Evolutionary conservation across 2,797 vertebrate species (phyloP).

Genomic region (Platyrinchus mystaceus): DNA sequence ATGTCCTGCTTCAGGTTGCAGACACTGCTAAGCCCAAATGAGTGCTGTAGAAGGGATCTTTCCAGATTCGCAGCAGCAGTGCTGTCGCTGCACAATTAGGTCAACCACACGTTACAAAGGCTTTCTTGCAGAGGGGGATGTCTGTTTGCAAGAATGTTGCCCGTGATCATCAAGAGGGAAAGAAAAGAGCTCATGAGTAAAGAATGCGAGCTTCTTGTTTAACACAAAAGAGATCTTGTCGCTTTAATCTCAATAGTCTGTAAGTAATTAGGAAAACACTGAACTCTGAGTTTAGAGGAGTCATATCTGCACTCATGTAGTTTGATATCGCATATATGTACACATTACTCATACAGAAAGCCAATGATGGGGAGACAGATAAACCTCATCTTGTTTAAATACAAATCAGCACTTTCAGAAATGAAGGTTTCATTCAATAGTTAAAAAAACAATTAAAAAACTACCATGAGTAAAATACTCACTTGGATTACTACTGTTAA

Average conservation of each 20-base stretch:
- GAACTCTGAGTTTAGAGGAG: background rate
- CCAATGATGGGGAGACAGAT: background rate
- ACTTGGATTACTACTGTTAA: background rate
- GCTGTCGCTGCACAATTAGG: constrained; percentile 17
- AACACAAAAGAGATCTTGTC: constrained; percentile 63
- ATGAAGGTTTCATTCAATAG: background rate
- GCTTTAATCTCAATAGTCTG: constrained; percentile 52
- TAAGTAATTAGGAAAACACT: constrained; percentile 57
- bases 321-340: background rate
- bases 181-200: constrained; percentile 48
- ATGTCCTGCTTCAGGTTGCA: background rate
- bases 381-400: background rate
- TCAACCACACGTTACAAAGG: constrained; percentile 13
- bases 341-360: constrained; percentile 27
- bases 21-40: background rate
- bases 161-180: constrained; percentile 4
- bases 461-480: background rate
- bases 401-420: background rate
- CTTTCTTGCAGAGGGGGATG: background rate
- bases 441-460: background rate
- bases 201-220: constrained; percentile 64
- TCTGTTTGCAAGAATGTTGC: constrained; percentile 13
- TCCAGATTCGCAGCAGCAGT: background rate
- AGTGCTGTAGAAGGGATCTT: background rate
- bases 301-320: background rate